Evolutionary conservation across 2,113 vertebrate genomes (phyloP).

Genomic region (Astatoreochromis straeleni): DNA sequence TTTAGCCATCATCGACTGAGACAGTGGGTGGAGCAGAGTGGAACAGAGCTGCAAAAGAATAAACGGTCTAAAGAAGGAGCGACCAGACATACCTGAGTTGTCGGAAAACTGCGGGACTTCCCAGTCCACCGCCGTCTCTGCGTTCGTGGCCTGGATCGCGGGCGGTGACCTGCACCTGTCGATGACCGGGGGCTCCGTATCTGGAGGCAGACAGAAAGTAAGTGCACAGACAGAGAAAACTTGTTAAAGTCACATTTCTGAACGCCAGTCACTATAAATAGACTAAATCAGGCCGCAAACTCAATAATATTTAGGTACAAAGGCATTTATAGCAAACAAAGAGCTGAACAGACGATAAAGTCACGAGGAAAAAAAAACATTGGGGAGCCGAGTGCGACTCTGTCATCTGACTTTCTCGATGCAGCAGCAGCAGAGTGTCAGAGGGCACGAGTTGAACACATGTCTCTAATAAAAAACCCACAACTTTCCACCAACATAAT

Average conservation of each 20-base stretch:
- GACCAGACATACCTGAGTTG: slow-evolving; percentile 84
- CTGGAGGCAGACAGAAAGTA: slow-evolving; percentile 57
- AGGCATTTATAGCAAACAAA: neutral
- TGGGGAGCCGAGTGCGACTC: neutral
- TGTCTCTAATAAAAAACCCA: slow-evolving; percentile 57
- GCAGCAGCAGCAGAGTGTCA: slow-evolving; percentile 13
- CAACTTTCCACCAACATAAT: slow-evolving; percentile 46
- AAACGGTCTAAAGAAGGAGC: neutral
- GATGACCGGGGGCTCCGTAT: slow-evolving; percentile 90
- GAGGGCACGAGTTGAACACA: slow-evolving; percentile 48
- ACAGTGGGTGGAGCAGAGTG: slow-evolving; percentile 16
- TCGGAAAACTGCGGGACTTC: slow-evolving; percentile 97
- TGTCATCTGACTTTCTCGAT: neutral
- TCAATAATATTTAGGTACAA: neutral
- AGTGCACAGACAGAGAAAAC: neutral
- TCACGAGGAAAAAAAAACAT: neutral
- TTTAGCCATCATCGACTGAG: slow-evolving; percentile 32
- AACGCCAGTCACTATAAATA: neutral
- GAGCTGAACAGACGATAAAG: neutral
- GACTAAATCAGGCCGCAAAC: neutral
- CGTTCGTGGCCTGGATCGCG: slow-evolving; percentile 73
- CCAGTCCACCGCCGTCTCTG: slow-evolving; percentile 74
- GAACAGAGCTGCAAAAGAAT: slow-evolving; percentile 37
- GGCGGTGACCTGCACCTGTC: slow-evolving; percentile 92
- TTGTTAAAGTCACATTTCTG: neutral